Conservation (phyloP, 2,888 invertebrate genomes). For the Polyommatus icarus region DNA sequence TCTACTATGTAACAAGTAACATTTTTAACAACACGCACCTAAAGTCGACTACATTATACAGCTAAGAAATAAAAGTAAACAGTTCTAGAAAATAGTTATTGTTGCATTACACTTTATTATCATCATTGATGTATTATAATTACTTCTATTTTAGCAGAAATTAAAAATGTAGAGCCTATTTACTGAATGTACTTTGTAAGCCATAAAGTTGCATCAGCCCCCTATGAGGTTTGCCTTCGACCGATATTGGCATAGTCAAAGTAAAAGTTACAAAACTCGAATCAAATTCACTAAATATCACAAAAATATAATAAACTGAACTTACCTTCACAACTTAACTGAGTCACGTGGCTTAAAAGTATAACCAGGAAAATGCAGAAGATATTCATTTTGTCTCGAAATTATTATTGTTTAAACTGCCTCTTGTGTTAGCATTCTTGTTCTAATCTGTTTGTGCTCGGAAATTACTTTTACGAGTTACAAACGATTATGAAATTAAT, state of each 20-base stretch:
- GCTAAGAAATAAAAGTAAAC: too few species aligned
- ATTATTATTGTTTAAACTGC: conserved; percentile 11
- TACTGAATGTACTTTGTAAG: neutral
- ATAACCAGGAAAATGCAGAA: conserved; percentile 41
- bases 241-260: conserved; percentile 6
- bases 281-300: neutral
- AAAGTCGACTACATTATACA: too few species aligned
- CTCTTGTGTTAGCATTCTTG: neutral
- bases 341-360: conserved; percentile 36
- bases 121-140: too few species aligned
- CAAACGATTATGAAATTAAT: neutral
- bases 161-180: neutral
- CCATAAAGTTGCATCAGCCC: neutral
- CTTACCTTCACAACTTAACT: conserved; percentile 45
- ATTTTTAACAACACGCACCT: neutral
- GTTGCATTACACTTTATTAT: too few species aligned
- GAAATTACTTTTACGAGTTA: neutral
- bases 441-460: neutral
- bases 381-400: conserved; percentile 40
- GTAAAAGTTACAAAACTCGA: conserved; percentile 2
- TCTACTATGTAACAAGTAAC: neutral
- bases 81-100: too few species aligned
- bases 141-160: neutral
- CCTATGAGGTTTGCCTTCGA: neutral
- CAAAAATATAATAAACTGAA: conserved; percentile 20